Evolutionary conservation across 2,888 invertebrate species (phyloP), one percentile per base, ranked within the genome.

Genomic region (Bembecia ichneumoniformis): DNA sequence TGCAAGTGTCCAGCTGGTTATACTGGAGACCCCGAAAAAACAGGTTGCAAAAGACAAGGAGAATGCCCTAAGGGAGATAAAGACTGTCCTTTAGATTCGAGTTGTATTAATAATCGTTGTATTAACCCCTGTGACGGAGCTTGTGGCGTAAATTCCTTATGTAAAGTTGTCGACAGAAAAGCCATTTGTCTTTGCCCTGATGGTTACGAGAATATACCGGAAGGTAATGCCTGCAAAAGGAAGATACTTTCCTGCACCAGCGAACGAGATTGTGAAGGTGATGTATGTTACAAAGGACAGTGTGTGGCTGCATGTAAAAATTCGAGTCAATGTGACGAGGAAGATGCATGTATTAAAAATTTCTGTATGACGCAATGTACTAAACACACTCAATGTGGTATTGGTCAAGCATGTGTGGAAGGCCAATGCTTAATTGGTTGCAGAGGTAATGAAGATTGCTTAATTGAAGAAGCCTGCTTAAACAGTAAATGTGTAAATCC

Each of bases 401-500:
- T 84, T 28, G 92, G 92, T 47, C 91, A 96, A 80, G 95, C 96
- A 10, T 97, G 97, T 68, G 88, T 94, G 11, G 90, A 89, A 55
- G 94, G 94, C 4, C 90, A 92, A 53, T 97, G 97, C 68, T 79
- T 92, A 2, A 84, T 96, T 51, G 97, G 97, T 16, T 97, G 97
- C 68, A 90, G 96, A 64, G 91, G 91, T 60, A 94, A 95, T 67
- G 92, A 91, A 63, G 94, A 96, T 63, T 97, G 97, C 67, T 88
- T 89, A 1, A 86, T 87, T 13, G 90, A 91, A 49, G 91, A 95
- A 68, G 92, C 96, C 3, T 97, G 97, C 67, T 89, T 96, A 40
- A 93, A 94, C 62, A 94, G 92, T 67, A 94, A 92, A 81, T 97
- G 96, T 69, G 88, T 90, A 66, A 92, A 96, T 83, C 96, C 96